These are phyloP conservation scores for Andrena cerasifolii DNA, from an alignment of 1,140 invertebrate genomes.

Conservation along the genomic window DNA sequence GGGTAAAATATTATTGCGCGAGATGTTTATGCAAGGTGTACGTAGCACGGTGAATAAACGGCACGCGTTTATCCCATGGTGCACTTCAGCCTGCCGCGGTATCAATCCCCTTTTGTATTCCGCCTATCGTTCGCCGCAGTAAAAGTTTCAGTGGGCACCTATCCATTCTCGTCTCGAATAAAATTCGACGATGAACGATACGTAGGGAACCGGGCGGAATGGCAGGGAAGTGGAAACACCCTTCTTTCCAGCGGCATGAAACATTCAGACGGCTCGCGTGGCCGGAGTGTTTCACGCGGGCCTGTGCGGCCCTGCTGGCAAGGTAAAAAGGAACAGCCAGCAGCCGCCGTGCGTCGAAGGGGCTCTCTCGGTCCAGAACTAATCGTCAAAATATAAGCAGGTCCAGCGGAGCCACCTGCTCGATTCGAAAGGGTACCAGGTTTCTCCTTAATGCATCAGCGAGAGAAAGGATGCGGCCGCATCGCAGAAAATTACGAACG, in stretches of 20 bases:
- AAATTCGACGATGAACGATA: constrained; percentile 43
- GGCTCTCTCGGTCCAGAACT: constrained; percentile 70
- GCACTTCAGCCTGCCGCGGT: background rate
- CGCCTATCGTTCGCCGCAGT: constrained; percentile 16
- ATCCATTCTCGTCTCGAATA: constrained; percentile 19
- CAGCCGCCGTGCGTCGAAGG: constrained; percentile 58
- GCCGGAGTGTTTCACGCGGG: background rate
- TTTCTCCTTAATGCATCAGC: constrained; percentile 48
- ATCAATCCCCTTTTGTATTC: constrained; percentile 40
- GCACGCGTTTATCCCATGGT: background rate
- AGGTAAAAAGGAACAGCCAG: constrained; percentile 55
- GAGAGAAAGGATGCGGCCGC: constrained; percentile 22
- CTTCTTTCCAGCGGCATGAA: background rate
- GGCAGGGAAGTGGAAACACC: background rate
- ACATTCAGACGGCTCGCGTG: background rate
- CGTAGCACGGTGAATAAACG: constrained; percentile 30
- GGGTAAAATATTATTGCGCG: constrained; percentile 45
- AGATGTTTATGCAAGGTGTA: constrained; percentile 37
- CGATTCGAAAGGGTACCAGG: constrained; percentile 67
- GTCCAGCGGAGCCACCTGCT: constrained; percentile 70
- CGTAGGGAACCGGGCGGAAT: background rate
- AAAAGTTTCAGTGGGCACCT: constrained; percentile 24
- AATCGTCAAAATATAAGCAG: constrained; percentile 73
- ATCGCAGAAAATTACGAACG: constrained; percentile 60
- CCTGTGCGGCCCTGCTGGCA: constrained; percentile 49